Evolutionary conservation across 2,113 vertebrate species (phyloP).

Genomic region (Brachypodius melanocephalos): DNA sequence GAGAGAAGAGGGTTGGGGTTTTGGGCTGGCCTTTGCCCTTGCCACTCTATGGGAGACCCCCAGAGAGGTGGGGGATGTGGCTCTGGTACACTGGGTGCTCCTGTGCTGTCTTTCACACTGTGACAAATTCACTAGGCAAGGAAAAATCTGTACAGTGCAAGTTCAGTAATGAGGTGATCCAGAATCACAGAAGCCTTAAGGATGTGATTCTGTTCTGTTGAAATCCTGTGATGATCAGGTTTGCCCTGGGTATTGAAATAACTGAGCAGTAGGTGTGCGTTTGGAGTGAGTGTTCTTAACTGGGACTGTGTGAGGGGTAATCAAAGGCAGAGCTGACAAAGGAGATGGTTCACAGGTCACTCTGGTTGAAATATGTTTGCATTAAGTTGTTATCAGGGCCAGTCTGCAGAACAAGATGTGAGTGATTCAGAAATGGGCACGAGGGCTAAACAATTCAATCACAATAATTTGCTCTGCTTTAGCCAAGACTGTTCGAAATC

Average conservation of each 20-base stretch:
- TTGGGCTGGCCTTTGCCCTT: not conserved
- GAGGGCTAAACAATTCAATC: not conserved
- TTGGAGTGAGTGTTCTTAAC: not conserved
- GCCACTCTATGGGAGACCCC: not conserved
- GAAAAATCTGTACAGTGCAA: not conserved
- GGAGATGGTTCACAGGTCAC: not conserved
- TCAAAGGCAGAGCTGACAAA: conserved; percentile 30
- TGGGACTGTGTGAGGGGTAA: not conserved
- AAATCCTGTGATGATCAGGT: conserved; percentile 3
- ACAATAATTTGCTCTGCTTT: conserved; percentile 10
- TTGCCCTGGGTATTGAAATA: not conserved
- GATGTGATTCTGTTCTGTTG: not conserved
- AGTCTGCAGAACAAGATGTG: not conserved
- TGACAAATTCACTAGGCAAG: not conserved
- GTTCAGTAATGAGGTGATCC: conserved; percentile 1
- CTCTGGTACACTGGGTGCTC: not conserved
- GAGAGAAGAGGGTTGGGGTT: not conserved
- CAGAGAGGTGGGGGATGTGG: not conserved
- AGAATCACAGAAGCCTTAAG: not conserved
- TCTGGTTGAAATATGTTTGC: conserved; percentile 2
- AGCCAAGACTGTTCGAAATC: not conserved
- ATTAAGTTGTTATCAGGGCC: not conserved
- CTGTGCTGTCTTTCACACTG: not conserved
- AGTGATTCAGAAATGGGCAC: not conserved
- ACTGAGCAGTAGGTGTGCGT: not conserved